phyloP scores from a whole-genome alignment of 2,797 vertebrate genomes.

The Cryptoblepharus egeriae region DNA sequence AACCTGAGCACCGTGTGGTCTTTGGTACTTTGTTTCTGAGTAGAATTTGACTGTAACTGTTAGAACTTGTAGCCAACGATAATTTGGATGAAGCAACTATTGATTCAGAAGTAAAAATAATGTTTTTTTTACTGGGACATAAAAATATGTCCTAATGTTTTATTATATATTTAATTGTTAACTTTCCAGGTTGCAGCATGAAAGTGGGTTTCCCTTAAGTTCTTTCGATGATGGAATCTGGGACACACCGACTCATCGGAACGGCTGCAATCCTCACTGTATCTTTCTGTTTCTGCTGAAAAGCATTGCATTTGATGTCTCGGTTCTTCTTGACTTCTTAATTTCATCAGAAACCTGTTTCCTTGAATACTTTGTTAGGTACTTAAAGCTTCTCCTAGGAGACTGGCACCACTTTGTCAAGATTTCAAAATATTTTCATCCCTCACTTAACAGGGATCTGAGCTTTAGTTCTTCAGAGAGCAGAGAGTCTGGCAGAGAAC shows the following conservation, averaged over 20 bases:
- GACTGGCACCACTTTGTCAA: conserved; percentile 80
- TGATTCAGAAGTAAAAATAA: too few relatives aligned
- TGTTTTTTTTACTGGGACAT: too few relatives aligned
- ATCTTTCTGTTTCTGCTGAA: conserved; percentile 87
- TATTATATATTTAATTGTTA: conserved; percentile 29
- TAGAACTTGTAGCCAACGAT: neutral
- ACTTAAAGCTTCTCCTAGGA: conserved; percentile 84
- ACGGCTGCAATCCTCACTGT: conserved; percentile 91
- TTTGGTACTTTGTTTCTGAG: neutral
- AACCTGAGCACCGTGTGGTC: too few relatives aligned
- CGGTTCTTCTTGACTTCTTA: conserved; percentile 92
- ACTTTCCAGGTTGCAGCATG: conserved; percentile 60
- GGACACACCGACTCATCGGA: conserved; percentile 57
- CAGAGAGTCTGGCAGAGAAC: neutral
- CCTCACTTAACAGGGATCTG: neutral
- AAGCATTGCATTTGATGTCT: conserved; percentile 87
- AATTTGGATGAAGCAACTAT: neutral
- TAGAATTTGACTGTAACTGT: neutral
- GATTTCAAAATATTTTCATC: conserved; percentile 71
- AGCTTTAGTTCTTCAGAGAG: neutral
- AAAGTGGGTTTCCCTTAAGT: neutral
- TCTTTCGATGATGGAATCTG: conserved; percentile 53
- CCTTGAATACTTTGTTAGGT: conserved; percentile 91
- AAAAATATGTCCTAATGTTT: neutral
- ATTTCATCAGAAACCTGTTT: conserved; percentile 97